A percentile compares a stretch with the other conserved stretches of the same genome.
Evolutionary conservation across 2,888 invertebrate genomes (phyloP).

Genomic region (Adelphocoris suturalis): DNA sequence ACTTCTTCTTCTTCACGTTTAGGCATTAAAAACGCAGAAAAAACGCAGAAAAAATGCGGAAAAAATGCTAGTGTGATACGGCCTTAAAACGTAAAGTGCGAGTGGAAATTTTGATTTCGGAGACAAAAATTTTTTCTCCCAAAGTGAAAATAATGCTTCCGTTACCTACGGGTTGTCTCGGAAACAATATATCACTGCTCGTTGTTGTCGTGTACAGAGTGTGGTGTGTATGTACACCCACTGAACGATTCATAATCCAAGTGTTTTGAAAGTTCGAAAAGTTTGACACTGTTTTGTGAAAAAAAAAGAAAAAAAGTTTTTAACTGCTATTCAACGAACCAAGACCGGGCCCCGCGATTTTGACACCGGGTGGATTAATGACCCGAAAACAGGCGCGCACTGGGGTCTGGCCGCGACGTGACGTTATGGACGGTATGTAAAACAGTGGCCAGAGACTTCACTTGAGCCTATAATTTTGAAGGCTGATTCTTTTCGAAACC

Average conservation of each 20-base stretch:
- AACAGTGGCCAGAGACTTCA: slow-evolving; percentile 47
- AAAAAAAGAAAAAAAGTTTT: background rate
- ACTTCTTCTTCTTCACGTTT: too few species aligned
- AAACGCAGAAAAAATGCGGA: too few species aligned
- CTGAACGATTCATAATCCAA: background rate
- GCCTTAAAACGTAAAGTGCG: too few species aligned
- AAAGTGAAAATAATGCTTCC: too few species aligned
- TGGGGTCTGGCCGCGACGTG: background rate
- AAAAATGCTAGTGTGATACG: too few species aligned
- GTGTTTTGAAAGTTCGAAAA: slow-evolving; percentile 20
- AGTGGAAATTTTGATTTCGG: too few species aligned
- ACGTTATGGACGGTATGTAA: slow-evolving; percentile 44
- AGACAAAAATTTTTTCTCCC: too few species aligned
- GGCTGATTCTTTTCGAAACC: slow-evolving; percentile 20
- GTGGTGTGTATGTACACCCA: background rate
- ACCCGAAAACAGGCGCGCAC: slow-evolving; percentile 12
- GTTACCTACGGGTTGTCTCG: too few species aligned
- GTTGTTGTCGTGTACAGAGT: too few species aligned
- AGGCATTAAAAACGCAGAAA: too few species aligned
- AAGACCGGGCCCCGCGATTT: background rate
- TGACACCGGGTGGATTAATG: slow-evolving; percentile 31
- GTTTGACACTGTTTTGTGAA: background rate
- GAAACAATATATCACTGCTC: too few species aligned
- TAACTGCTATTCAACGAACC: slow-evolving; percentile 21
- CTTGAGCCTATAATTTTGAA: slow-evolving; percentile 43